These are phyloP conservation scores for Bungarus multicinctus DNA, from an alignment of 2,113 vertebrate genomes.

Conservation along the genomic window DNA sequence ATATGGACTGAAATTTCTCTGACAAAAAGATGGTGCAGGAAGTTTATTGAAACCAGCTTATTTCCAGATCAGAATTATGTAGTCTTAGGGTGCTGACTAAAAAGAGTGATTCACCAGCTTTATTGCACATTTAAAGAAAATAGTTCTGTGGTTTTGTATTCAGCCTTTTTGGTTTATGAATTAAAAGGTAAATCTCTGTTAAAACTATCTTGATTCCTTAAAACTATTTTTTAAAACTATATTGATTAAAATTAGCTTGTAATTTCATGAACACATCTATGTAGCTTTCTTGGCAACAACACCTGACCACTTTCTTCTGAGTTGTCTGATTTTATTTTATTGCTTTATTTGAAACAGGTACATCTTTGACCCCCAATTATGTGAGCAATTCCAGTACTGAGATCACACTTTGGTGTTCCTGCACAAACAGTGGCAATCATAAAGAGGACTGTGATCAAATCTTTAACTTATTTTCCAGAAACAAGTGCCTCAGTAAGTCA, in stretches of 20 bases:
- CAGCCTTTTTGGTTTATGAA: neutral
- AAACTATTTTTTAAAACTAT: neutral
- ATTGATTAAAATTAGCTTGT: neutral
- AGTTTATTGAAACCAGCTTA: neutral
- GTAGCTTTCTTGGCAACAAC: neutral
- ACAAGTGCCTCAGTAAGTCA: slow-evolving; percentile 89
- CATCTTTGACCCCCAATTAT: slow-evolving; percentile 91
- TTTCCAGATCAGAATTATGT: neutral
- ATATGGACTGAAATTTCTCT: neutral
- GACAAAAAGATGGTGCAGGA: neutral
- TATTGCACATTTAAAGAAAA: neutral
- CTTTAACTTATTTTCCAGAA: slow-evolving; percentile 81
- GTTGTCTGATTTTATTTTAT: slow-evolving; percentile 31
- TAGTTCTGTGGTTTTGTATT: neutral
- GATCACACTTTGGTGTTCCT: slow-evolving; percentile 89
- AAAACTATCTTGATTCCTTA: neutral
- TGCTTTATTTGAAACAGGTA: slow-evolving; percentile 74
- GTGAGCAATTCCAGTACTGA: slow-evolving; percentile 82
- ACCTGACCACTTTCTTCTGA: neutral
- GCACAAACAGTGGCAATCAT: slow-evolving; percentile 83
- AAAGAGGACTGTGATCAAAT: slow-evolving; percentile 81
- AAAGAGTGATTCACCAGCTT: neutral
- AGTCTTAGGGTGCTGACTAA: neutral
- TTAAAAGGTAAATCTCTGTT: neutral
- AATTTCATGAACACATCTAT: neutral